These are phyloP conservation scores for Microtus pennsylvanicus DNA, from an alignment of 2,113 vertebrate species.

Conservation along the genomic window DNA sequence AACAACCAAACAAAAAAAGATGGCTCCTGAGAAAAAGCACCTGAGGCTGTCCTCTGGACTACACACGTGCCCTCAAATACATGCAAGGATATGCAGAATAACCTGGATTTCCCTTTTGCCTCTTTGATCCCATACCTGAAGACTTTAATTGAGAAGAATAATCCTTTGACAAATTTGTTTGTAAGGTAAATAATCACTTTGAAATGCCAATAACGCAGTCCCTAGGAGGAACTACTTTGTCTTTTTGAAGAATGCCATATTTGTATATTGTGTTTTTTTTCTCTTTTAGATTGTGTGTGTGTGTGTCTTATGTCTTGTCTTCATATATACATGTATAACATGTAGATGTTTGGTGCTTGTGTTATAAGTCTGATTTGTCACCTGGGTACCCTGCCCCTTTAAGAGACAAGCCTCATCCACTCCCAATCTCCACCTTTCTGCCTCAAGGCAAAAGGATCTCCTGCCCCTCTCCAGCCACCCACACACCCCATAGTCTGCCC, in stretches of 20 bases:
- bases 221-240: neutral
- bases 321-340: neutral
- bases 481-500: no score
- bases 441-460: no score
- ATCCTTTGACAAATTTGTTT: neutral
- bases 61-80: neutral
- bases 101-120: neutral
- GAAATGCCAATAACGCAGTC: no score
- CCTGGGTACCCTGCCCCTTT: no score
- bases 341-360: neutral
- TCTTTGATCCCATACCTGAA: neutral
- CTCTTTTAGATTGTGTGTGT: neutral
- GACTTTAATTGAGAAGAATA: constrained; percentile 29
- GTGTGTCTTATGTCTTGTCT: neutral
- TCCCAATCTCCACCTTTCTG: no score
- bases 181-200: constrained; percentile 41
- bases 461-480: no score
- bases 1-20: no score
- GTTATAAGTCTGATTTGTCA: no score
- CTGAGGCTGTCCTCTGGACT: neutral
- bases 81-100: neutral
- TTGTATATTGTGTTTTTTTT: constrained; percentile 18
- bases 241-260: neutral
- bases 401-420: no score
- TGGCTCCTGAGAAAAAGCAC: no score